A percentile compares a stretch with the other conserved stretches of the same genome.
Conservation (phyloP, 2,113 vertebrate species). For the Hippocampus barbouri region DNA sequence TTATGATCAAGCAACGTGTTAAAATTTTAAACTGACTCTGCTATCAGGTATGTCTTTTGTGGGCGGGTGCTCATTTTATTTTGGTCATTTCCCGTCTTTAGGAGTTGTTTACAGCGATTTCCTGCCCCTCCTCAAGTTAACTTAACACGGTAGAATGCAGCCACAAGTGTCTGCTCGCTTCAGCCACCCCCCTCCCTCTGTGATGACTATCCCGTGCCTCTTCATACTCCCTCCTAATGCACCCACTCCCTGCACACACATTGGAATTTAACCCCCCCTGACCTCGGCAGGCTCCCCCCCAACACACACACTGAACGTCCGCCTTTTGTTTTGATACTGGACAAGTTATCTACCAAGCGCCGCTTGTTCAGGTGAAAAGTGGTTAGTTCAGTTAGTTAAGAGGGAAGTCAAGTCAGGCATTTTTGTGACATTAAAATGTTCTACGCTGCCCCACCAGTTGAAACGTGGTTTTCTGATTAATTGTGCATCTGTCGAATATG, state of each 20-base stretch:
- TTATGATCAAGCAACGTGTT: background rate
- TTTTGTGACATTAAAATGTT: too few relatives aligned
- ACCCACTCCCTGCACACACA: constrained; percentile 34
- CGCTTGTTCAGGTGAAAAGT: constrained; percentile 32
- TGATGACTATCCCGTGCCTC: constrained; percentile 54
- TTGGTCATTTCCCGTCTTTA: constrained; percentile 64
- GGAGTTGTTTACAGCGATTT: constrained; percentile 60
- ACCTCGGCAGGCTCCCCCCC: constrained; percentile 31
- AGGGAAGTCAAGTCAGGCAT: background rate
- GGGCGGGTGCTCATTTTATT: constrained; percentile 29
- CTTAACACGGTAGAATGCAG: constrained; percentile 32
- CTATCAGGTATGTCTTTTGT: background rate
- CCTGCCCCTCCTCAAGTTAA: constrained; percentile 59
- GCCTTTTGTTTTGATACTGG: constrained; percentile 35
- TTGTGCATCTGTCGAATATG: too few relatives aligned
- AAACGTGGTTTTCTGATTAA: too few relatives aligned
- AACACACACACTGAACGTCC: constrained; percentile 33
- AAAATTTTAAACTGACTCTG: background rate
- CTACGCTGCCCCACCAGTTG: too few relatives aligned
- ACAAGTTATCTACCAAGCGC: constrained; percentile 31
- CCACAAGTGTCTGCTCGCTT: constrained; percentile 33
- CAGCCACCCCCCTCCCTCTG: constrained; percentile 30
- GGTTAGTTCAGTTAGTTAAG: background rate
- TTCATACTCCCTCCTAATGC: background rate
- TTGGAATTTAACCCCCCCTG: constrained; percentile 65